These are phyloP conservation scores for Axis porcinus DNA, from an alignment of 2,113 vertebrate species.

Conservation along the genomic window DNA sequence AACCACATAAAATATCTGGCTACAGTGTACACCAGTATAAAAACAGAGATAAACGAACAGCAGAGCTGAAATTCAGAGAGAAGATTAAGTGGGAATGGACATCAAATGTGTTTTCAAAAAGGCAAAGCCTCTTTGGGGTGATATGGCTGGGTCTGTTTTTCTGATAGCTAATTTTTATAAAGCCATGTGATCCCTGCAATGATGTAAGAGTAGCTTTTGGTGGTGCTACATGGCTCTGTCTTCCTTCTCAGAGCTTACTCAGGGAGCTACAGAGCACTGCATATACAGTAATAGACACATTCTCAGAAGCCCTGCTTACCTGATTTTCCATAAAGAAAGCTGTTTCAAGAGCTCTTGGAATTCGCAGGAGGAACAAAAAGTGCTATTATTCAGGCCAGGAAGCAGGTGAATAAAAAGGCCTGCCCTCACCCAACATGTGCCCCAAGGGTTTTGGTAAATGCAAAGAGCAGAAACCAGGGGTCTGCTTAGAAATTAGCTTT, in stretches of 20 bases:
- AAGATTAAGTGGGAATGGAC: background rate
- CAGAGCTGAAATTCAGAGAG: background rate
- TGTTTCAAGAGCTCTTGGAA: background rate
- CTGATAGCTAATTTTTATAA: background rate
- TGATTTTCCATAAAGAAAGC: background rate
- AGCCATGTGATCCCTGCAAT: background rate
- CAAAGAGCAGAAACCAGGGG: background rate
- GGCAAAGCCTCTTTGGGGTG: background rate
- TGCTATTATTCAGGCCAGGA: background rate
- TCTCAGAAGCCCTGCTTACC: background rate
- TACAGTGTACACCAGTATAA: background rate
- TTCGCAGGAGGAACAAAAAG: background rate
- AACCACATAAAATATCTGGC: constrained; percentile 1
- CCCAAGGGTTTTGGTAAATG: background rate
- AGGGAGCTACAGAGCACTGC: background rate
- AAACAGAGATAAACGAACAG: background rate
- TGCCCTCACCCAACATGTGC: background rate
- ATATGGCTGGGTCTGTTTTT: background rate
- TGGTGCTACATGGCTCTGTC: background rate
- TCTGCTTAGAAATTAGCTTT: constrained; percentile 2
- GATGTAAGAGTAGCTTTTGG: background rate
- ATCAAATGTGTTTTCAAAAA: background rate
- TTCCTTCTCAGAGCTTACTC: background rate
- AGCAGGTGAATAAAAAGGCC: background rate
- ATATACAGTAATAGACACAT: background rate